Evolutionary conservation across 2,888 invertebrate species (phyloP).

Genomic region (Nymphalis urticae): DNA sequence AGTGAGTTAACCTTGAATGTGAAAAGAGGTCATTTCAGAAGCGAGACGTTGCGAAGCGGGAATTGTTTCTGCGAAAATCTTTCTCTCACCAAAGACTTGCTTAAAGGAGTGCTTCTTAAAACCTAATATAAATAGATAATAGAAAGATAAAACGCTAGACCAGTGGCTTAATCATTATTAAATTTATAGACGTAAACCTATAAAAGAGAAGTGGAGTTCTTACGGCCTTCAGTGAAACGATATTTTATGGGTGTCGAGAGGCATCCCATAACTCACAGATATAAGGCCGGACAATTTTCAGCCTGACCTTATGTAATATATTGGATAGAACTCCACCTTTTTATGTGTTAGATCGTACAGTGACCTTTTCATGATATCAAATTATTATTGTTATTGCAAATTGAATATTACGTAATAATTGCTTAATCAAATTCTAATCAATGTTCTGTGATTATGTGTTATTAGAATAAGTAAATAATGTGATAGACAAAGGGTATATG

Average conservation of each 20-base stretch:
- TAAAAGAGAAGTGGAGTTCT: slow-evolving; percentile 34
- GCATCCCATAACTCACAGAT: slow-evolving; percentile 39
- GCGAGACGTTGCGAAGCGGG: too few relatives aligned
- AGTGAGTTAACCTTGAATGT: too few relatives aligned
- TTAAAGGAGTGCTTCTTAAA: background rate
- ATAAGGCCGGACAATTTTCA: slow-evolving; percentile 38
- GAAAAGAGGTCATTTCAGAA: too few relatives aligned
- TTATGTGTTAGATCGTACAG: background rate
- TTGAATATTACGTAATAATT: background rate
- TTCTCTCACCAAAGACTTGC: background rate
- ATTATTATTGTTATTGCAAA: background rate
- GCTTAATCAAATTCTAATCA: too few relatives aligned
- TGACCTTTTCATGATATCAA: background rate
- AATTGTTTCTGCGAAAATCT: too few relatives aligned
- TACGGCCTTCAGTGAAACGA: slow-evolving; percentile 25
- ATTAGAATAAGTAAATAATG: too few relatives aligned
- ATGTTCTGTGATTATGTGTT: too few relatives aligned
- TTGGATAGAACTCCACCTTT: slow-evolving; percentile 3
- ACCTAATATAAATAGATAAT: slow-evolving; percentile 13
- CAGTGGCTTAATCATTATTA: slow-evolving; percentile 34
- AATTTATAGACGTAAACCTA: slow-evolving; percentile 31
- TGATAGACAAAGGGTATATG: too few relatives aligned
- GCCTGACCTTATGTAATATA: slow-evolving; percentile 18
- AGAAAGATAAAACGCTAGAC: slow-evolving; percentile 15
- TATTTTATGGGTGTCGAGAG: slow-evolving; percentile 37